These are phyloP conservation scores for Aurelia aurita DNA, from an alignment of 30 jellyfish, hydroid and myxozoan species.

Conservation along the genomic window DNA sequence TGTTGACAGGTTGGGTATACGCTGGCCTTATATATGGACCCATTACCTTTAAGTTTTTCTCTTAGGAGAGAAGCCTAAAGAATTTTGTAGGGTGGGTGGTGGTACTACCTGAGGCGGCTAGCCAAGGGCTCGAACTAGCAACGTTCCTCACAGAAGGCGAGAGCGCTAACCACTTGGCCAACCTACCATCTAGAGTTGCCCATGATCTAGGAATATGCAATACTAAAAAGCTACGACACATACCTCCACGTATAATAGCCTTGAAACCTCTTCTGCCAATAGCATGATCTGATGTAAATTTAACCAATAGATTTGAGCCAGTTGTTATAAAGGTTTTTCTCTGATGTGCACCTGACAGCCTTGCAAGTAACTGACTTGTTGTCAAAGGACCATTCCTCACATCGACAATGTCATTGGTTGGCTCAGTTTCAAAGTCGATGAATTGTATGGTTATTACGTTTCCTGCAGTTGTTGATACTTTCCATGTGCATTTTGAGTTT, in stretches of 20 bases:
- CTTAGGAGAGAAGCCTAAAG: too few relatives aligned
- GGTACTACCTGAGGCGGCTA: too few relatives aligned
- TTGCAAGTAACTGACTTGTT: conserved; percentile 60
- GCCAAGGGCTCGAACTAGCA: too few relatives aligned
- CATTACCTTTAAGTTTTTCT: too few relatives aligned
- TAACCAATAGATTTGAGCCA: conserved; percentile 56
- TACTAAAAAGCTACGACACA: neutral
- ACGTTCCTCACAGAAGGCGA: too few relatives aligned
- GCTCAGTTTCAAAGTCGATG: conserved; percentile 88
- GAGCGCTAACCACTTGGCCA: too few relatives aligned
- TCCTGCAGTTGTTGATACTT: conserved; percentile 47
- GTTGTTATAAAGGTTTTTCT: conserved; percentile 48
- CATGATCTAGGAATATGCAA: too few relatives aligned
- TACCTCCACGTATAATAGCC: conserved; percentile 76
- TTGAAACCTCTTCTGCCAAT: conserved; percentile 81
- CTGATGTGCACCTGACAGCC: conserved; percentile 64
- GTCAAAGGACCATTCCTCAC: conserved; percentile 73
- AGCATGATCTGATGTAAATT: conserved; percentile 75
- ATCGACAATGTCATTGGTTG: conserved; percentile 76
- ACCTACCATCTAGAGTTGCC: too few relatives aligned
- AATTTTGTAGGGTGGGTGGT: too few relatives aligned
- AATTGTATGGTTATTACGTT: conserved; percentile 65
- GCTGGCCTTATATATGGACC: too few relatives aligned
- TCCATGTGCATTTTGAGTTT: conserved; percentile 80
- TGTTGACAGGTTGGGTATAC: too few relatives aligned